A percentile compares a stretch with the other conserved stretches of the same genome.
Conservation (phyloP, 2,113 vertebrate species). For the Panthera tigris region DNA sequence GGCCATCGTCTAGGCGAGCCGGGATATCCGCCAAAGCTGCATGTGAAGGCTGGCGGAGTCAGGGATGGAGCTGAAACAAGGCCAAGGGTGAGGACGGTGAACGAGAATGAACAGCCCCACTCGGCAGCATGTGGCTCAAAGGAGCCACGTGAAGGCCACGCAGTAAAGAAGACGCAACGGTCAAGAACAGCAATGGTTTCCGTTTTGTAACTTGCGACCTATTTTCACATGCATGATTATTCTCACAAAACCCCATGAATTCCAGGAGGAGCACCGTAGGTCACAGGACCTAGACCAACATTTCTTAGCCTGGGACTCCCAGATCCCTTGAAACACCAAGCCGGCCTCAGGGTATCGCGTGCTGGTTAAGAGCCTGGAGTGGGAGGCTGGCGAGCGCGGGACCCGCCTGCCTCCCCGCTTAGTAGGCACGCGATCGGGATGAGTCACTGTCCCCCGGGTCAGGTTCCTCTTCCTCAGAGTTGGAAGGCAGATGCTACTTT, state of each 20-base stretch:
- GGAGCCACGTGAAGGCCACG: no score
- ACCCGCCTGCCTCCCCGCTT: neutral
- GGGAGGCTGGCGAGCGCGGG: fast-evolving
- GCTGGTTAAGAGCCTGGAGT: no score
- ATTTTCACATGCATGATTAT: neutral
- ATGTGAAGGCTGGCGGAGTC: neutral
- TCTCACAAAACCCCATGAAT: neutral
- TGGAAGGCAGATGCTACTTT: no score
- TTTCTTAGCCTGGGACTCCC: neutral
- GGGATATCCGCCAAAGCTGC: fast-evolving
- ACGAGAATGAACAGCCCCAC: fast-evolving
- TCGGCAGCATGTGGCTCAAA: neutral
- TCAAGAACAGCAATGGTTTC: neutral
- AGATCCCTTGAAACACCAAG: neutral
- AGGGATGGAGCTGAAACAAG: neutral
- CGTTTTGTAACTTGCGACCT: no score
- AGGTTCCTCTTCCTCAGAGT: neutral
- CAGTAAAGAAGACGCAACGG: fast-evolving
- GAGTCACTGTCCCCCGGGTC: no score
- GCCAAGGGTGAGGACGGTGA: no score
- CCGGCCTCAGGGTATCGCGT: fast-evolving
- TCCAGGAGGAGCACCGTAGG: neutral
- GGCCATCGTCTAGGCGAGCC: fast-evolving
- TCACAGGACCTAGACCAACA: neutral
- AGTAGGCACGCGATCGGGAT: fast-evolving